phyloP scores from a whole-genome alignment of 2,113 vertebrate species.

The Verasper variegatus region DNA sequence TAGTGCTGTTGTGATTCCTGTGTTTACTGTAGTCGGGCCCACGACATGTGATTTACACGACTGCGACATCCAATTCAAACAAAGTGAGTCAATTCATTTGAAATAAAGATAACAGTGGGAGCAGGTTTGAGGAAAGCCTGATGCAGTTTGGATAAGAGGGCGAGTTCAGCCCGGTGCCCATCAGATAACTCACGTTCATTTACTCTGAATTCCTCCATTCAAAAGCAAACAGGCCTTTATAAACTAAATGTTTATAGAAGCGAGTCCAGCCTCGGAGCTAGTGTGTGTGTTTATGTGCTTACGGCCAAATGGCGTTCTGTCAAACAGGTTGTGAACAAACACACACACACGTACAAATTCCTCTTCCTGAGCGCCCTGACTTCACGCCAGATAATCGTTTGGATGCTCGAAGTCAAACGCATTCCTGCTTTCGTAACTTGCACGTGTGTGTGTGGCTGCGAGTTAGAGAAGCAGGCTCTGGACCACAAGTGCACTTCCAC shows the following conservation, averaged over 20 bases:
- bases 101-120: not conserved
- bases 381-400: not conserved
- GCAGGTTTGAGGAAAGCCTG: not conserved
- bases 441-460: too few species aligned
- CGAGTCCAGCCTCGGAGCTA: not conserved
- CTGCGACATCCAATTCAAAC: not conserved
- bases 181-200: not conserved
- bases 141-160: not conserved
- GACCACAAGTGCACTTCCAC: too few species aligned
- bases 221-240: not conserved
- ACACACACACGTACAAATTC: not conserved
- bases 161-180: not conserved
- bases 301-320: slow-evolving; percentile 30
- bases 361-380: slow-evolving; percentile 4
- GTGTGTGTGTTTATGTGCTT: not conserved
- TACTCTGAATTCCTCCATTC: not conserved
- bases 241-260: slow-evolving; percentile 43
- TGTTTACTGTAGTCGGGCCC: too few species aligned
- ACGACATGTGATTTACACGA: not conserved
- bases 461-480: too few species aligned
- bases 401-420: not conserved
- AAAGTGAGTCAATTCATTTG: not conserved
- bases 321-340: slow-evolving; percentile 39
- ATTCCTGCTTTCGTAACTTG: not conserved
- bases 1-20: too few species aligned